Base-by-base conservation (phyloP, 2,113 vertebrate genomes). In the Oryzias javanicus region DNA sequence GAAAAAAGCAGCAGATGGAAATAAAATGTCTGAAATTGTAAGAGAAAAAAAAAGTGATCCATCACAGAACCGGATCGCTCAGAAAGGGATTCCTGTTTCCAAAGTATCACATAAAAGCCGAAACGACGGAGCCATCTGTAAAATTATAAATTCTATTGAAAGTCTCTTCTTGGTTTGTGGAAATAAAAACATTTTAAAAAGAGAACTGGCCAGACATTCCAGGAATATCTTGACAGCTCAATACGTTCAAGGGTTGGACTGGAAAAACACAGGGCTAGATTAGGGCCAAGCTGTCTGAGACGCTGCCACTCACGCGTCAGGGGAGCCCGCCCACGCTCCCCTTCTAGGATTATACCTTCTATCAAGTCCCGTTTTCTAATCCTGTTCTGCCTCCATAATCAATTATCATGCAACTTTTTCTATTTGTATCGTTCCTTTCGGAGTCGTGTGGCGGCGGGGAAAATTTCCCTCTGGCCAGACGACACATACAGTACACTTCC, bases 171-270 rank as follows among this genome's bases (percentile, higher is more conserved):
- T 76, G 58, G 78, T 83, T 85, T 74, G 78, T 86, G 81, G 83
- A 89, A 89, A 90, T 84, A 90, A 91, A 91, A 91, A 90, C 79
- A 89, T 78, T 86, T 84, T 81, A 74, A 90, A 89, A 92, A 88
- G 71, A 74, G 86, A 85, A 90, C 90, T 91, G 90, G 91, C 84
- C 91, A 94, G 92, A 94, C 93, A 95, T 95, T 94, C 82, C 70
- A 90, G 86, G 88, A 93, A 96, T 95, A 95, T 92, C 87, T 92
- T 94, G 92, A 95, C 92, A 95, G 88, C 88, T 92, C 87, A 56
- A 91, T 91, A 92, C 89, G 91, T 91, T 91, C 87, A 94, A 94
- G 90, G 92, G 90, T 76, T 90, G 91, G 91, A 91, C 92, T 95
- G 93, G 92, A 95, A 95, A 95, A 93, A 94, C 92, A 93, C 87